phyloP scores from a whole-genome alignment of 2,888 invertebrate genomes.

The Lasioglossum lativentre region DNA sequence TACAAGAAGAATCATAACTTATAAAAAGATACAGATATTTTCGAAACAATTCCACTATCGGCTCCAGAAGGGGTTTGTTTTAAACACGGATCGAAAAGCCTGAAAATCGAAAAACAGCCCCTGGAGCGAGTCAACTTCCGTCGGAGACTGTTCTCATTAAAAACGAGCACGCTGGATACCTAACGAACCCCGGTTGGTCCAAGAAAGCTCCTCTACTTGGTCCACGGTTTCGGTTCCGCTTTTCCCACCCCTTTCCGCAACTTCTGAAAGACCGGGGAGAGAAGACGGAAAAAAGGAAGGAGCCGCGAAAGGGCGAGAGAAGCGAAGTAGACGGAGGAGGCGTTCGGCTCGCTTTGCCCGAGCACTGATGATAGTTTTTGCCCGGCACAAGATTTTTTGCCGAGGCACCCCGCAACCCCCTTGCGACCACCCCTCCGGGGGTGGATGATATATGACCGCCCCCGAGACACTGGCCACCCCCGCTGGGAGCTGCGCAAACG shows the following conservation, averaged over 20 bases:
- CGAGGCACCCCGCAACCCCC: conserved; percentile 59
- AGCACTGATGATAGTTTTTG: conserved; percentile 84
- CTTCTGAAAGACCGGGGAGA: conserved; percentile 36
- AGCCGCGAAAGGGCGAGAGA: conserved; percentile 20
- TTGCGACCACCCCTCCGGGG: conserved; percentile 74
- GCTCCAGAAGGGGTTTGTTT: not conserved
- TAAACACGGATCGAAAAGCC: not conserved
- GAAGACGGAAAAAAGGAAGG: conserved; percentile 33
- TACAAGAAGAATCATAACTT: not conserved
- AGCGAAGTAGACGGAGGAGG: conserved; percentile 68
- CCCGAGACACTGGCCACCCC: conserved; percentile 83
- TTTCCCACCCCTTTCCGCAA: conserved; percentile 16
- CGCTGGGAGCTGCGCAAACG: conserved; percentile 70
- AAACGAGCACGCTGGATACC: conserved; percentile 43
- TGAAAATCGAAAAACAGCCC: not conserved
- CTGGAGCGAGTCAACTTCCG: not conserved
- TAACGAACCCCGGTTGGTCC: conserved; percentile 44
- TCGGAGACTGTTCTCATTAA: conserved; percentile 41
- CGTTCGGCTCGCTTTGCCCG: conserved; percentile 82
- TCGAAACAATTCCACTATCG: not conserved
- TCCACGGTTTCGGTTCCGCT: conserved; percentile 23
- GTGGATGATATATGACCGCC: conserved; percentile 84
- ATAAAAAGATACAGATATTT: not conserved
- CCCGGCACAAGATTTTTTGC: conserved; percentile 81
- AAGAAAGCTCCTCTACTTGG: conserved; percentile 20